A percentile compares a stretch with the other conserved stretches of the same genome.
Conservation (phyloP, 2,797 vertebrate genomes). For the Tapera naevia region DNA sequence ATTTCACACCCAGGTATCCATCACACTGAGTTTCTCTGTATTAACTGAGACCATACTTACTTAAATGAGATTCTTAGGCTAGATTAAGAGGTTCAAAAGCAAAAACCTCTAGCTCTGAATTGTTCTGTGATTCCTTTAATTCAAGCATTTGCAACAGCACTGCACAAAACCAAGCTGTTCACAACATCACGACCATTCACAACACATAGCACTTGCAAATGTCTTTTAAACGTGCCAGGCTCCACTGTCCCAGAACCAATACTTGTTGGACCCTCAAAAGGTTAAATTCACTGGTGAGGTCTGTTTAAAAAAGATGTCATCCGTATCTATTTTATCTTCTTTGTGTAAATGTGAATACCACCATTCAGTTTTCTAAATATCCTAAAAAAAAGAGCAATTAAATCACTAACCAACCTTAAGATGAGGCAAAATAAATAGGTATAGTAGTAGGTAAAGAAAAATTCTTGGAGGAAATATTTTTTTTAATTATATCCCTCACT, state of each 20-base stretch:
- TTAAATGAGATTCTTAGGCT: not conserved
- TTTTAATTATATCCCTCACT: not conserved
- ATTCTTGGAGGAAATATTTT: not conserved
- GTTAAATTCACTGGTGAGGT: not conserved
- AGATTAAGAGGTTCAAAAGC: not conserved
- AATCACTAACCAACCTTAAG: not conserved
- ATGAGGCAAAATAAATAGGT: not conserved
- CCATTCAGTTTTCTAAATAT: not conserved
- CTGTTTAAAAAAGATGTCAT: not conserved
- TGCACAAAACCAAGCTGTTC: not conserved
- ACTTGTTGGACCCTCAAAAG: fast-evolving
- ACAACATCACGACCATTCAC: not conserved
- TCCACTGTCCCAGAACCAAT: not conserved
- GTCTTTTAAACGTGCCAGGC: not conserved
- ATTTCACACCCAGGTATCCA: not conserved
- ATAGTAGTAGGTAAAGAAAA: not conserved
- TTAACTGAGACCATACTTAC: not conserved
- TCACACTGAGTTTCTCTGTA: not conserved
- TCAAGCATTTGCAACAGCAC: not conserved
- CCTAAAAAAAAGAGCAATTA: not conserved
- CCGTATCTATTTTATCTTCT: not conserved
- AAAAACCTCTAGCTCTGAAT: not conserved
- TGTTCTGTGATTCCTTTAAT: not conserved
- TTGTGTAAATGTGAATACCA: not conserved
- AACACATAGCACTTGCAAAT: not conserved